phyloP scores from a whole-genome alignment of 1,140 invertebrate species.

The Homalodisca vitripennis region DNA sequence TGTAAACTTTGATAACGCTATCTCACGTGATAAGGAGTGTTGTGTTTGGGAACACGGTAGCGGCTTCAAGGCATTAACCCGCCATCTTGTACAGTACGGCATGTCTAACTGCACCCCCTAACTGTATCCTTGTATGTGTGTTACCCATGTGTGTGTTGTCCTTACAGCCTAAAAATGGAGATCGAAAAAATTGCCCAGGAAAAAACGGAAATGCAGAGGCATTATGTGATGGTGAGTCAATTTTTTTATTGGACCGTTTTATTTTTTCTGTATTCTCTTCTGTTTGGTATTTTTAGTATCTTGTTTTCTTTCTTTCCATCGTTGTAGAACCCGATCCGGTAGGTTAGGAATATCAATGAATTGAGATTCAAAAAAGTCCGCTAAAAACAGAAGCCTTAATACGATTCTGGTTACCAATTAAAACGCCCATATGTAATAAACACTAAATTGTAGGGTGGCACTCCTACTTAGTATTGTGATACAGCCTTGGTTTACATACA shows the following conservation, averaged over 20 bases:
- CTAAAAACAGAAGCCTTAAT: too few species aligned
- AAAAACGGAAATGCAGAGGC: conserved; percentile 97
- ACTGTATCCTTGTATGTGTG: conserved; percentile 27
- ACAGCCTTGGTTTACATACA: too few species aligned
- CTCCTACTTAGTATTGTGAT: too few species aligned
- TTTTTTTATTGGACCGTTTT: conserved; percentile 1
- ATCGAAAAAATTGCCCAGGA: conserved; percentile 96
- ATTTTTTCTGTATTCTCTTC: too few species aligned
- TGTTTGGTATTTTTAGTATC: too few species aligned
- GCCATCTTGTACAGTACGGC: background rate
- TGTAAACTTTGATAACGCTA: background rate
- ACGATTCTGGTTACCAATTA: too few species aligned
- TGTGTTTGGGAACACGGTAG: conserved; percentile 5
- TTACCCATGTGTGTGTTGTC: conserved; percentile 1
- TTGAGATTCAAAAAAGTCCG: too few species aligned
- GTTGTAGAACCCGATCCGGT: too few species aligned
- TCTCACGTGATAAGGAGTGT: conserved; percentile 4
- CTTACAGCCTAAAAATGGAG: conserved; percentile 77
- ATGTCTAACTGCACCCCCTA: background rate
- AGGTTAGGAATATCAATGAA: too few species aligned
- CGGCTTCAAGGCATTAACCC: conserved; percentile 9
- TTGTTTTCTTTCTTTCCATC: too few species aligned
- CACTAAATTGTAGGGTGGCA: too few species aligned
- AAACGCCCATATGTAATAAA: too few species aligned
- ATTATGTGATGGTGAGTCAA: conserved; percentile 95